Evolutionary conservation across 2,888 invertebrate genomes (phyloP).

Genomic region (Alitta virens): DNA sequence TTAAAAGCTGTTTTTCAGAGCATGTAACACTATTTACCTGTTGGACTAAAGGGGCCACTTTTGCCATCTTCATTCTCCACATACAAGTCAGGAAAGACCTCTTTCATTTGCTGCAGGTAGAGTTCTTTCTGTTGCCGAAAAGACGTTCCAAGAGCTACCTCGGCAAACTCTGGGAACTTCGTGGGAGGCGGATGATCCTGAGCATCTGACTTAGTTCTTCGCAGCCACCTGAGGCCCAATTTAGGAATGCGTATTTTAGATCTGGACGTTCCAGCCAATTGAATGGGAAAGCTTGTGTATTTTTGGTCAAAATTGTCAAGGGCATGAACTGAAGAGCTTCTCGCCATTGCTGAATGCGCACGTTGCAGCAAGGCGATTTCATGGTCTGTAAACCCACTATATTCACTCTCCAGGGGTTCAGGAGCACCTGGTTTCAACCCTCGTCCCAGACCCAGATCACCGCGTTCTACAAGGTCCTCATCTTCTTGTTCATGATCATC

Average conservation of each 20-base stretch:
- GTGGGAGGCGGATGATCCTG: not conserved
- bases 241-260: not conserved
- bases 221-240: not conserved
- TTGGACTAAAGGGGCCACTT: no score
- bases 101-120: conserved; percentile 36
- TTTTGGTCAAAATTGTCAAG: no score
- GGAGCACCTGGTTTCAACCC: conserved; percentile 25
- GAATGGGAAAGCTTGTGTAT: no score
- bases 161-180: not conserved
- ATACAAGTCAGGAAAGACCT: not conserved
- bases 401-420: not conserved
- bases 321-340: not conserved
- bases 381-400: not conserved
- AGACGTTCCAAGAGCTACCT: conserved; percentile 38
- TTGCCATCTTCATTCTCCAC: no score
- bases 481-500: no score
- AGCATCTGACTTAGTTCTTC: not conserved
- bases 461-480: no score
- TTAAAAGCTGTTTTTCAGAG: no score
- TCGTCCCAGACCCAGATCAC: conserved; percentile 23
- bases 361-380: not conserved
- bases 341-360: not conserved
- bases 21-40: no score
- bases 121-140: conserved; percentile 41
- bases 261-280: not conserved